Percentiles rank a stretch among this genome's conserved stretches.
These are phyloP conservation scores for Sorex maritimensis DNA, from an alignment of 2,797 vertebrate species.

Conservation along the genomic window DNA sequence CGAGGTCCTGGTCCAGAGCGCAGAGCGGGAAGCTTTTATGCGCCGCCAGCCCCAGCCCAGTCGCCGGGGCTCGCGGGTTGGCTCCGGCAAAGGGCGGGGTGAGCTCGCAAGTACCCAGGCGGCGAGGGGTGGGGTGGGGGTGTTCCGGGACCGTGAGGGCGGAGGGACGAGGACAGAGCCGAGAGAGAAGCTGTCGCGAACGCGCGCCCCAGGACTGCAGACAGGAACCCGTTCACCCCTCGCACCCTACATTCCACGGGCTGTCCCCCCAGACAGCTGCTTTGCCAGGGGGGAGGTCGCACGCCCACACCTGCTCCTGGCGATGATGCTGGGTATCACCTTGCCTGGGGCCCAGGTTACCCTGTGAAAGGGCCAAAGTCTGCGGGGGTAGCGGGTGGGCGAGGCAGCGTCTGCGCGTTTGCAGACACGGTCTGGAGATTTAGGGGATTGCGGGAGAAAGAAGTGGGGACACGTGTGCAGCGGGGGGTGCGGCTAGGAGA, in stretches of 20 bases:
- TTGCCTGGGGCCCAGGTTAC: no score
- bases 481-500: no score
- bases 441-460: background rate
- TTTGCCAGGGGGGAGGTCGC: fast-evolving
- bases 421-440: background rate
- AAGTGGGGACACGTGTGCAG: background rate
- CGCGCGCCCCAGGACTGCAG: background rate
- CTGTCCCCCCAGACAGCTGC: background rate
- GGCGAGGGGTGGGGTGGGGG: background rate
- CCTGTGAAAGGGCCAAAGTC: background rate
- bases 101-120: background rate
- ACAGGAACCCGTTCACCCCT: background rate
- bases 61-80: background rate
- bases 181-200: fast-evolving
- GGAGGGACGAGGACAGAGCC: background rate
- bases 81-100: slow-evolving; percentile 70
- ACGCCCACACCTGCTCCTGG: background rate
- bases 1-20: no score
- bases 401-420: background rate
- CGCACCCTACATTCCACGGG: fast-evolving
- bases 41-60: fast-evolving
- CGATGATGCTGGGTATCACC: background rate
- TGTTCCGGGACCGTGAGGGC: background rate
- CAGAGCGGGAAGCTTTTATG: slow-evolving; percentile 28
- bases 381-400: background rate